These are phyloP conservation scores for Pteria penguin DNA, from an alignment of 2,888 invertebrate species.

Conservation along the genomic window DNA sequence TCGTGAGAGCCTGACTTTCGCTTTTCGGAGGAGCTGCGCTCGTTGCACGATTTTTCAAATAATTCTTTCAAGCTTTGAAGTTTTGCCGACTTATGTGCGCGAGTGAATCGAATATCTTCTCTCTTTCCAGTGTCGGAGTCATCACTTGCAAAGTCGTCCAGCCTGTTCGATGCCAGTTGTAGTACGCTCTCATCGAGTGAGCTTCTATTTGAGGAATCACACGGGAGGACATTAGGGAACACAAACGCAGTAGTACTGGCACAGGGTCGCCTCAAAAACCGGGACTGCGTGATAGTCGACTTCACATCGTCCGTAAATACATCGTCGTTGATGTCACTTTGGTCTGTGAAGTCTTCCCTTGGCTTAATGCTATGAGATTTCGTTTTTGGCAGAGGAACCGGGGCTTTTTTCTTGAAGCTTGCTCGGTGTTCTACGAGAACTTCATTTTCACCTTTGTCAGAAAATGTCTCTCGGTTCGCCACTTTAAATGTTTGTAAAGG, in stretches of 20 bases:
- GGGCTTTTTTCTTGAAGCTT: constrained; percentile 47
- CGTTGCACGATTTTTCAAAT: constrained; percentile 65
- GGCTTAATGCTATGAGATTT: constrained; percentile 19
- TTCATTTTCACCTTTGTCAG: constrained; percentile 56
- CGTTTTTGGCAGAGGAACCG: constrained; percentile 20
- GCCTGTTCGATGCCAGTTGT: constrained; percentile 65
- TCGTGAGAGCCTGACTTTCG: constrained; percentile 50
- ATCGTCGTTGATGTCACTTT: constrained; percentile 56
- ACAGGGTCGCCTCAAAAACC: constrained; percentile 7
- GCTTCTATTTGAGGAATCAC: constrained; percentile 60
- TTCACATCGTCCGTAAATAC: constrained; percentile 57
- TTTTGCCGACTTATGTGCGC: constrained; percentile 66
- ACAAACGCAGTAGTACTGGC: neutral
- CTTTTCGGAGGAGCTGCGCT: constrained; percentile 51
- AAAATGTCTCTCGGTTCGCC: constrained; percentile 12
- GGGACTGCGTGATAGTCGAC: constrained; percentile 15
- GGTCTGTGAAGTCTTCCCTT: neutral
- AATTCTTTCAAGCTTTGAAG: constrained; percentile 68
- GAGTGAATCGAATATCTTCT: constrained; percentile 65
- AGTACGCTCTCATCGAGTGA: constrained; percentile 71
- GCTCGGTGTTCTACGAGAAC: constrained; percentile 51
- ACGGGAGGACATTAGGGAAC: constrained; percentile 1
- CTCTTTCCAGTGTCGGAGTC: constrained; percentile 50
- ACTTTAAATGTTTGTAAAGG: neutral
- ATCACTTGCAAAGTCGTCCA: constrained; percentile 50